These are phyloP conservation scores for Nannobrachium achirus DNA, from an alignment of 2,113 vertebrate species.

Conservation along the genomic window DNA sequence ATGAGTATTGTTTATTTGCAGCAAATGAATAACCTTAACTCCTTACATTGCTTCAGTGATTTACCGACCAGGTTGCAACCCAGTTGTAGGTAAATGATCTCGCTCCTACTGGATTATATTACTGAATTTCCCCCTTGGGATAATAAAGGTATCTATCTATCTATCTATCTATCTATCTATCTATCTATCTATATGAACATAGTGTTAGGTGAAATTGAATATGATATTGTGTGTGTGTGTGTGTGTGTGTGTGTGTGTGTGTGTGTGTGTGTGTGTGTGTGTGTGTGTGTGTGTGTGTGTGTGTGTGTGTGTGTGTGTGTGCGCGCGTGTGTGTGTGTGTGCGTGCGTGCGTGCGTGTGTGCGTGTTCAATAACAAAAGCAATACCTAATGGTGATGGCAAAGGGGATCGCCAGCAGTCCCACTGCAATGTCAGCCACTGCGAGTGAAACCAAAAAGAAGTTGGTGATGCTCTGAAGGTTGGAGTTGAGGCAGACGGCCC, in stretches of 20 bases:
- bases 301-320: neutral
- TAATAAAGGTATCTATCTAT: no score
- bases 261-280: neutral
- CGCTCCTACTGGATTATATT: no score
- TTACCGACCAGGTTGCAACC: no score
- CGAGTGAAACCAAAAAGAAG: slow-evolving; percentile 94
- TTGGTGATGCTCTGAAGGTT: slow-evolving; percentile 97
- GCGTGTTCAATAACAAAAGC: neutral
- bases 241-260: neutral
- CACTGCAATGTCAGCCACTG: slow-evolving; percentile 93
- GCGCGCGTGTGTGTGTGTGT: neutral
- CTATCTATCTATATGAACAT: no score
- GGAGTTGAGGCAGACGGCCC: slow-evolving; percentile 93
- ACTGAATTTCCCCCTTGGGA: no score
- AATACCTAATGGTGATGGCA: slow-evolving; percentile 84
- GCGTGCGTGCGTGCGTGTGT: neutral
- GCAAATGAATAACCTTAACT: neutral
- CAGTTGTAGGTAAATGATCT: no score
- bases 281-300: neutral
- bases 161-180: no score
- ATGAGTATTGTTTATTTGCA: neutral
- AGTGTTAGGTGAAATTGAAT: no score
- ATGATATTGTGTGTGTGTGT: no score
- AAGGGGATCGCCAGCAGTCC: slow-evolving; percentile 95
- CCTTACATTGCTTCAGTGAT: no score